A percentile compares a stretch with the other conserved stretches of the same genome.
Conservation (phyloP, 2,113 vertebrate genomes). For the Micromys minutus region DNA sequence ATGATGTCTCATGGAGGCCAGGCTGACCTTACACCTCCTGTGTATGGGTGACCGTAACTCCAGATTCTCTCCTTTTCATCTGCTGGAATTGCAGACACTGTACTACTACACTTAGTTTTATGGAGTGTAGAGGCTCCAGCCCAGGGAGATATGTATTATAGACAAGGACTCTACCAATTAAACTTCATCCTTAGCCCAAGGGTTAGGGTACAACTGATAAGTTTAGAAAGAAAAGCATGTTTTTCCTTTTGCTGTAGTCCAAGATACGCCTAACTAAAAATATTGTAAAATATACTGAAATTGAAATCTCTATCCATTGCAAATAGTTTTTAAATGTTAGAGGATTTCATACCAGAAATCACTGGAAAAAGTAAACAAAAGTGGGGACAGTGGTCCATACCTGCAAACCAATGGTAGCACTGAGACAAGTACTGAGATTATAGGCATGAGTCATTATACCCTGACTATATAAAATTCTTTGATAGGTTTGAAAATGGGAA, state of each 20-base stretch:
- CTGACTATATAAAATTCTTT: neutral
- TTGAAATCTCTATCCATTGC: neutral
- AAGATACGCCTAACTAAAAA: neutral
- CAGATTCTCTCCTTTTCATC: neutral
- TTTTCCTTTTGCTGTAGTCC: neutral
- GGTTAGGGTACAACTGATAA: neutral
- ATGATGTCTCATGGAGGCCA: neutral
- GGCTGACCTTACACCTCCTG: neutral
- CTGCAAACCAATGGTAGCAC: neutral
- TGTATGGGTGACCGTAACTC: neutral
- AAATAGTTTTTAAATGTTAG: neutral
- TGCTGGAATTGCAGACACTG: neutral
- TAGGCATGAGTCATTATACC: neutral
- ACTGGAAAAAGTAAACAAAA: neutral
- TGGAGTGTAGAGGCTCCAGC: neutral
- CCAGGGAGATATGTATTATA: neutral
- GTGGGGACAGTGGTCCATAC: neutral
- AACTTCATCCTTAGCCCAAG: neutral
- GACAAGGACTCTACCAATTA: neutral
- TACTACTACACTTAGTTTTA: neutral
- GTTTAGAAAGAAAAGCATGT: neutral
- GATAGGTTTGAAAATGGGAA: neutral
- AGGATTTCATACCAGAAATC: neutral
- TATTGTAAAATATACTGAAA: neutral
- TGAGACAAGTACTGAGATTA: neutral